phyloP scores from a whole-genome alignment of 1,140 invertebrate species.

The Choristoneura fumiferana region DNA sequence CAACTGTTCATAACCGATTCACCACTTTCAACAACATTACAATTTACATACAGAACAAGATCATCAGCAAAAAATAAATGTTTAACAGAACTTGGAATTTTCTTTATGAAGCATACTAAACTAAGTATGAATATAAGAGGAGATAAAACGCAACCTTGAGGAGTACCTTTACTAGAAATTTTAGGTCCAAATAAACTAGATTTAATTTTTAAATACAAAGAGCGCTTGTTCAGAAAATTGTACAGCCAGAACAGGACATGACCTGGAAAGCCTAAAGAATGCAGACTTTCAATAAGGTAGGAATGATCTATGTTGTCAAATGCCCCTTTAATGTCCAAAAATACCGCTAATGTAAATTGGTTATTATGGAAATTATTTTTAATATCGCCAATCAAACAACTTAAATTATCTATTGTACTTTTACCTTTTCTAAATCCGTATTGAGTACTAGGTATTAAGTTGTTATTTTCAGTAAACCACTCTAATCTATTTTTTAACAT shows the following conservation, averaged over 20 bases:
- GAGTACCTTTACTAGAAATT: neutral
- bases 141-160: neutral
- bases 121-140: constrained; percentile 19
- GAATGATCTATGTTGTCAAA: constrained; percentile 20
- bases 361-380: neutral
- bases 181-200: neutral
- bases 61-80: neutral
- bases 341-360: constrained; percentile 17
- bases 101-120: neutral
- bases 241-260: neutral
- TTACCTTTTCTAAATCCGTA: neutral
- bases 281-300: constrained; percentile 11
- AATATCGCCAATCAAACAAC: neutral
- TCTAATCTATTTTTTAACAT: neutral
- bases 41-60: constrained; percentile 8
- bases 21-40: neutral
- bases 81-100: neutral
- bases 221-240: neutral
- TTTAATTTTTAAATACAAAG: neutral
- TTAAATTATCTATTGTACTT: neutral
- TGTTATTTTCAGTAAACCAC: neutral
- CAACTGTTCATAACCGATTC: constrained; percentile 14
- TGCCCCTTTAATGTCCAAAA: constrained; percentile 21
- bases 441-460: neutral
- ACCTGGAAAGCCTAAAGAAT: constrained; percentile 7